Base-by-base conservation (phyloP, 2,797 vertebrate species). In the Chrysocyon brachyurus region DNA sequence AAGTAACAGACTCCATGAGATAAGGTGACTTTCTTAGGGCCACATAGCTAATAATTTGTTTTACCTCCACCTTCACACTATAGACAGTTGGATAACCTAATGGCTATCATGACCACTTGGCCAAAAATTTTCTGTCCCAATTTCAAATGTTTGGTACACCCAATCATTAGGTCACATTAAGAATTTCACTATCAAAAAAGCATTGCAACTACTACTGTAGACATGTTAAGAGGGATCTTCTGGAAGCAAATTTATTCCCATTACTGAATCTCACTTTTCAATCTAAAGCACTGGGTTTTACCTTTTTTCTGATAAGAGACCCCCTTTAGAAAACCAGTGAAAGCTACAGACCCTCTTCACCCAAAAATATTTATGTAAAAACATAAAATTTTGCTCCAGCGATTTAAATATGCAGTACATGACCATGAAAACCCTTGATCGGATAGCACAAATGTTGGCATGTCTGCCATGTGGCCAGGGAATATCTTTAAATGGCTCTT, bases 221-320 rank as follows among this genome's bases (percentile, higher is more conserved):
- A 82, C 22, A 59, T 66, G 22, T 79, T 94, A 81, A 94, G 49
- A 90, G 46, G 64, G 52, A 57, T 3, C 12, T 84, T 95, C 57
- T 91, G 49, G 77, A 96, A 90, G 46, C 19, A 90, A 91, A 66
- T 54, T 24, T 14, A 40, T 40, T 90, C 17, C 79, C 72, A 15
- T 68, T 72, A n/a, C 40, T 84, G 22, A 95, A 85, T 78, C 19
- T 26, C 95, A 46, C 6, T 89, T 78, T 91, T 82, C 33, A 78
- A 56, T 59, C n/a, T 81, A 17, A 92, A 92, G 81, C 54, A 79
- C 22, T 33, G 36, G n/a, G 22, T 91, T 93, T 92, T 77, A 82
- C 70, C 52, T 66, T 96, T 66, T 66, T 84, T 61, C 63, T 26
- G 36, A 11, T 85, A 72, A 57, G 28, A 5, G 26, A 16, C 17